Evolutionary conservation across 1,140 invertebrate species (phyloP).

Genomic region (Caerostris extrusa): DNA sequence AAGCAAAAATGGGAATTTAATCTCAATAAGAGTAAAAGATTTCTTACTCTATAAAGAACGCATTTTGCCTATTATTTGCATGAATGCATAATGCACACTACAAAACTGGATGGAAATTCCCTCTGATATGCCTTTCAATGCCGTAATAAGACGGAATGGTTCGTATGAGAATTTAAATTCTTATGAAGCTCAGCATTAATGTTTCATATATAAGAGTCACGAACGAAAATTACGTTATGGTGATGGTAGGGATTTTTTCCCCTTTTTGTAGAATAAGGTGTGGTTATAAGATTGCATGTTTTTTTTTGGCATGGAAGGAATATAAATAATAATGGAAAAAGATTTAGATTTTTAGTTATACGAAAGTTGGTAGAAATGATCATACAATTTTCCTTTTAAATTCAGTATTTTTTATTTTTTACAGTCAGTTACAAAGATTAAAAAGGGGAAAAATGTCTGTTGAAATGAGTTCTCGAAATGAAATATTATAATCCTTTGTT

Average conservation of each 20-base stretch:
- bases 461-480: neutral
- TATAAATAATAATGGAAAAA: neutral
- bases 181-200: neutral
- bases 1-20: neutral
- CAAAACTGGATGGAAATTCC: neutral
- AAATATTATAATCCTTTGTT: too few relatives aligned
- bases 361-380: neutral
- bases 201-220: neutral
- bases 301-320: neutral
- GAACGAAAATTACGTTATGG: neutral
- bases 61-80: constrained; percentile 11
- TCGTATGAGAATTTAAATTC: neutral
- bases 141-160: neutral
- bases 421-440: too few relatives aligned
- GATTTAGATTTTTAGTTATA: neutral
- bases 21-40: neutral
- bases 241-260: neutral
- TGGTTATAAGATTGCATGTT: neutral
- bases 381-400: neutral
- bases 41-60: neutral
- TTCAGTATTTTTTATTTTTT: neutral
- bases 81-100: neutral
- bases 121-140: neutral
- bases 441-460: neutral
- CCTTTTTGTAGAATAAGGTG: neutral